A percentile compares a stretch with the other conserved stretches of the same genome.
Conservation (phyloP, 2,888 invertebrate species). For the Arge pagana region DNA sequence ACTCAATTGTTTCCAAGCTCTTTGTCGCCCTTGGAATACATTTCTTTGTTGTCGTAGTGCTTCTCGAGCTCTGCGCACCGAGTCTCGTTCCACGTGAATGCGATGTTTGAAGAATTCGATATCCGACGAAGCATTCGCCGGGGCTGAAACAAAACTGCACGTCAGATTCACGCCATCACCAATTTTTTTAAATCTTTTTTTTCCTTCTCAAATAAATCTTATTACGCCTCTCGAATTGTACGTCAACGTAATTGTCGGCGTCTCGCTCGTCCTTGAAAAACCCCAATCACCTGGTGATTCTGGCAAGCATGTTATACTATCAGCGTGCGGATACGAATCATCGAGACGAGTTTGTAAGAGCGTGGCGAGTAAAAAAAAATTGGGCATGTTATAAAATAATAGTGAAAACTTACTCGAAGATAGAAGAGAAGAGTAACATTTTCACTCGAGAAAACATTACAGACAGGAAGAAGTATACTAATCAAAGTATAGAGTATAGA, state of each 20-base stretch:
- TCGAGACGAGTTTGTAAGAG: no score
- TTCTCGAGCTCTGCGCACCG: slow-evolving; percentile 81
- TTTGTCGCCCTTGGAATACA: slow-evolving; percentile 70
- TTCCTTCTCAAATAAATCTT: no score
- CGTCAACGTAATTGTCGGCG: no score
- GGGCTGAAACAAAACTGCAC: slow-evolving; percentile 38
- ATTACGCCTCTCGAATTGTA: no score
- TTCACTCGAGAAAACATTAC: slow-evolving; percentile 29
- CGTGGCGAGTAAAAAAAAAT: background rate
- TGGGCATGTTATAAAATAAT: background rate
- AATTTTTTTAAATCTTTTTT: no score
- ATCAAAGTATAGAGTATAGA: slow-evolving; percentile 39
- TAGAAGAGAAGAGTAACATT: slow-evolving; percentile 1
- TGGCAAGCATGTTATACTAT: no score
- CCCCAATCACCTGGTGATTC: no score
- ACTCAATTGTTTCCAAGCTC: slow-evolving; percentile 61
- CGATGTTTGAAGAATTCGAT: slow-evolving; percentile 83
- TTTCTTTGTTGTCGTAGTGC: slow-evolving; percentile 71
- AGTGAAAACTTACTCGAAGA: slow-evolving; percentile 5
- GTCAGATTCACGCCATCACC: background rate
- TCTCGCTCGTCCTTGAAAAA: no score
- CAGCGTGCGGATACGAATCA: no score
- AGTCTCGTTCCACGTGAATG: slow-evolving; percentile 79
- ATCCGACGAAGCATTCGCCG: slow-evolving; percentile 63
- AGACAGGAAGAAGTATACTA: slow-evolving; percentile 31